Conservation (phyloP, 2,888 invertebrate species). For the Amphipyra tragopoginis region DNA sequence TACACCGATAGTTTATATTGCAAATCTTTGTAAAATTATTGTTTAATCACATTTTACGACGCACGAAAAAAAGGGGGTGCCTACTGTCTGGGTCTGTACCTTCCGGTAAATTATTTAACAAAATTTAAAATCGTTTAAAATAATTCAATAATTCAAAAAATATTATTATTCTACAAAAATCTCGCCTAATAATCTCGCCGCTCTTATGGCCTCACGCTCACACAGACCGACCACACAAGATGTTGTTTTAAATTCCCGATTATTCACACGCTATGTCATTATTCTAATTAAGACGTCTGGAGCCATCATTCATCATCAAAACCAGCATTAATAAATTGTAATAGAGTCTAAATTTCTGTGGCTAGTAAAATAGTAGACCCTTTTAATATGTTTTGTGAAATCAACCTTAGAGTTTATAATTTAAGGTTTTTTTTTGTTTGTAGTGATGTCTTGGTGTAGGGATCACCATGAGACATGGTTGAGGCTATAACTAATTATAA, state of each 20-base stretch:
- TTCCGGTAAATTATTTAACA: too few species aligned
- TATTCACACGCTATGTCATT: conserved; percentile 71
- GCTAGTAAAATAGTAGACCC: not conserved
- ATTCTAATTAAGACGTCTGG: conserved; percentile 65
- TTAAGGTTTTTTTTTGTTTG: conserved; percentile 20
- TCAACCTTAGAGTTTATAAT: fast-evolving
- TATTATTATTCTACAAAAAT: too few species aligned
- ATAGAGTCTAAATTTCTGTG: conserved; percentile 24
- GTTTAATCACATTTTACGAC: too few species aligned
- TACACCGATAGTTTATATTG: too few species aligned
- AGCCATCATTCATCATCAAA: conserved; percentile 13
- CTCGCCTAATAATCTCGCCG: conserved; percentile 12
- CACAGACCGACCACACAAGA: conserved; percentile 62
- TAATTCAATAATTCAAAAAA: too few species aligned
- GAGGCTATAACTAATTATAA: conserved; percentile 42
- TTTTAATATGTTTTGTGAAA: not conserved
- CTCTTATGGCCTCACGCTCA: conserved; percentile 29
- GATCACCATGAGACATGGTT: conserved; percentile 24
- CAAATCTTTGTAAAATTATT: too few species aligned
- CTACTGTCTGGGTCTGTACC: too few species aligned
- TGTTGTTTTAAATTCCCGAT: conserved; percentile 56
- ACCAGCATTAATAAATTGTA: fast-evolving
- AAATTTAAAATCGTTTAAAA: too few species aligned
- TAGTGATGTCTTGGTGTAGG: not conserved
- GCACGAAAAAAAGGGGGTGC: too few species aligned